These are phyloP conservation scores for Pristionchus entomophagus DNA, from an alignment of 2,888 invertebrate species.

Conservation along the genomic window DNA sequence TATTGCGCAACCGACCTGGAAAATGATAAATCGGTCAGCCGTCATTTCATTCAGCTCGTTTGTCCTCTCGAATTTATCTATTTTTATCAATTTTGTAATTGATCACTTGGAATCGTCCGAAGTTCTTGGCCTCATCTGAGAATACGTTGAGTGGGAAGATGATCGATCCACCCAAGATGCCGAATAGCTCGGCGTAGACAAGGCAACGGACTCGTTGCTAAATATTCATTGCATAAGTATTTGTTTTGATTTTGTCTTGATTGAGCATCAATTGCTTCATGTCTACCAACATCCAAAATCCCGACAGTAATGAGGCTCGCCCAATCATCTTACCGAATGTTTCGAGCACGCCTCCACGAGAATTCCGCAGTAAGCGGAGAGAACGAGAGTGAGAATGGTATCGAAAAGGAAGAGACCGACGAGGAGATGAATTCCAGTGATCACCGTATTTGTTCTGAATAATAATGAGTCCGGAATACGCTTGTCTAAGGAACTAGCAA, in stretches of 20 bases:
- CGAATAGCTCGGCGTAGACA: slow-evolving; percentile 63
- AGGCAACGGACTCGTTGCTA: slow-evolving; percentile 60
- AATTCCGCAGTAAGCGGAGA: slow-evolving; percentile 76
- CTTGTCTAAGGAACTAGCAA: too few relatives aligned
- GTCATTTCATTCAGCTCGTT: too few relatives aligned
- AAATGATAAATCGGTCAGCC: too few relatives aligned
- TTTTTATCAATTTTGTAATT: too few relatives aligned
- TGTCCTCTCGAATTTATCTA: too few relatives aligned
- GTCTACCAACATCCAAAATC: too few relatives aligned
- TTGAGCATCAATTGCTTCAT: too few relatives aligned
- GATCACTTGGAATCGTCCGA: slow-evolving; percentile 72
- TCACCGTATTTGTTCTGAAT: slow-evolving; percentile 56
- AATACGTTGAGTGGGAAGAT: slow-evolving; percentile 63
- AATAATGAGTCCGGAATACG: too few relatives aligned
- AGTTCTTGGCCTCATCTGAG: slow-evolving; percentile 74
- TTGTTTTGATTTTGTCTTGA: too few relatives aligned
- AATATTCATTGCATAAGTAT: not conserved
- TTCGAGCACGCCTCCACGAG: slow-evolving; percentile 76
- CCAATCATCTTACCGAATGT: slow-evolving; percentile 55
- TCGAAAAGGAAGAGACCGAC: slow-evolving; percentile 77
- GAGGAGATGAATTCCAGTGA: slow-evolving; percentile 77
- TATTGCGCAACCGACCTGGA: slow-evolving; percentile 61
- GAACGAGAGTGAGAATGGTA: slow-evolving; percentile 76
- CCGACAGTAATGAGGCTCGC: too few relatives aligned
- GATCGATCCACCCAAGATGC: slow-evolving; percentile 59